A percentile compares a stretch with the other conserved stretches of the same genome.
These are phyloP conservation scores for Hestina assimilis DNA, from an alignment of 1,140 invertebrate genomes.

Conservation along the genomic window DNA sequence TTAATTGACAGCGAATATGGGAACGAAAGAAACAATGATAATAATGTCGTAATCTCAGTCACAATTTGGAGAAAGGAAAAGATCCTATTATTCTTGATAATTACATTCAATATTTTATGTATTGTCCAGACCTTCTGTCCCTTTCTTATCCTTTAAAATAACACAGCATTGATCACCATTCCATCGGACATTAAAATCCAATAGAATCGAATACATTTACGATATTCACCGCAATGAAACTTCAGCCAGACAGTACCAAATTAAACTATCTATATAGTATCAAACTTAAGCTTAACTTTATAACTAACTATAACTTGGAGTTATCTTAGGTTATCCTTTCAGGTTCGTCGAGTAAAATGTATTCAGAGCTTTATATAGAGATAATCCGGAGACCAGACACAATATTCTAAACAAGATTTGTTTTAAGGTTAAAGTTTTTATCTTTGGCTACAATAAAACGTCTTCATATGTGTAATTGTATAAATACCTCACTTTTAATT, in stretches of 20 bases:
- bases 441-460: background rate
- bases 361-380: background rate
- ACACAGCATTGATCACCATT: too few species aligned
- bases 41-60: too few species aligned
- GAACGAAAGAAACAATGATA: too few species aligned
- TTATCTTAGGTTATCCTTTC: conserved; percentile 9
- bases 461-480: too few species aligned
- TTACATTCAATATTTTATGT: too few species aligned
- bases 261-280: background rate
- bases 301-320: conserved; percentile 2
- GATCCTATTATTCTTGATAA: too few species aligned
- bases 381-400: conserved; percentile 5
- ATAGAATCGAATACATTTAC: conserved; percentile 30
- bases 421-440: background rate
- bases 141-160: too few species aligned
- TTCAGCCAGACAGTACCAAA: conserved; percentile 7
- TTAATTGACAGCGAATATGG: too few species aligned
- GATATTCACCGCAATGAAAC: conserved; percentile 22
- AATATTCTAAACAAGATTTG: conserved; percentile 2
- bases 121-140: too few species aligned
- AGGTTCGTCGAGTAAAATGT: conserved; percentile 9
- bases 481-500: too few species aligned
- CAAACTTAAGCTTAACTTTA: background rate
- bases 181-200: conserved; percentile 30
- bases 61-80: too few species aligned